Evolutionary conservation across 2,797 vertebrate genomes (phyloP).

Genomic region (Botia almorhae): DNA sequence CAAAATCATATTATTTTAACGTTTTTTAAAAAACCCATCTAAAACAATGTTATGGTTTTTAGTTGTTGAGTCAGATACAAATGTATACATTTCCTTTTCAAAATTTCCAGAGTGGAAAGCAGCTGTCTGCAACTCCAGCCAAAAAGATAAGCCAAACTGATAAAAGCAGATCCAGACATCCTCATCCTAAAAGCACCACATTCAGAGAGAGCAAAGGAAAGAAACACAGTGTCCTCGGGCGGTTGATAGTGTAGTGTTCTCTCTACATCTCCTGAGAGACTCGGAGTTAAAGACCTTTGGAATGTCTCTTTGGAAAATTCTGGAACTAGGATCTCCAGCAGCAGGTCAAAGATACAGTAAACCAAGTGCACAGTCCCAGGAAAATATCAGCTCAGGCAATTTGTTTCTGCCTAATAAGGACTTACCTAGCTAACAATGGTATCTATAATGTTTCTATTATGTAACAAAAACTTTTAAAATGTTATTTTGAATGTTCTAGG

Average conservation of each 20-base stretch:
- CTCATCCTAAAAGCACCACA: neutral
- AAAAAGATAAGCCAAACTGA: constrained; percentile 25
- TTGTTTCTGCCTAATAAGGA: neutral
- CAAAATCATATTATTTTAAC: neutral
- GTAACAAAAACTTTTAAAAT: too few relatives aligned
- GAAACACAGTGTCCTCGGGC: constrained; percentile 47
- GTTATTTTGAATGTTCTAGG: too few relatives aligned
- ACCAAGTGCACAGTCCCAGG: constrained; percentile 78
- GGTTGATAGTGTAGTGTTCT: constrained; percentile 59
- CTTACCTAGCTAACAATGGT: too few relatives aligned
- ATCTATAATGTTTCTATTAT: too few relatives aligned
- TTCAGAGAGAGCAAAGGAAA: constrained; percentile 23
- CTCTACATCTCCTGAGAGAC: constrained; percentile 67
- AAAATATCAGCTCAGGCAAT: neutral
- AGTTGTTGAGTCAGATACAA: neutral
- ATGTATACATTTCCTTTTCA: neutral
- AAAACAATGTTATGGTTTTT: neutral
- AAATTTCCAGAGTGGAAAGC: neutral
- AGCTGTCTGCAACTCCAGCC: constrained; percentile 4
- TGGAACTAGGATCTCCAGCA: constrained; percentile 88
- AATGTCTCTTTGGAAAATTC: constrained; percentile 75
- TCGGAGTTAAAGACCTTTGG: constrained; percentile 72
- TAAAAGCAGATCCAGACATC: constrained; percentile 13
- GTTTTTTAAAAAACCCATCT: too few relatives aligned
- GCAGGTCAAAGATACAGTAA: constrained; percentile 88